phyloP scores from a whole-genome alignment of 2,797 vertebrate genomes.

The Passerculus sandwichensis region DNA sequence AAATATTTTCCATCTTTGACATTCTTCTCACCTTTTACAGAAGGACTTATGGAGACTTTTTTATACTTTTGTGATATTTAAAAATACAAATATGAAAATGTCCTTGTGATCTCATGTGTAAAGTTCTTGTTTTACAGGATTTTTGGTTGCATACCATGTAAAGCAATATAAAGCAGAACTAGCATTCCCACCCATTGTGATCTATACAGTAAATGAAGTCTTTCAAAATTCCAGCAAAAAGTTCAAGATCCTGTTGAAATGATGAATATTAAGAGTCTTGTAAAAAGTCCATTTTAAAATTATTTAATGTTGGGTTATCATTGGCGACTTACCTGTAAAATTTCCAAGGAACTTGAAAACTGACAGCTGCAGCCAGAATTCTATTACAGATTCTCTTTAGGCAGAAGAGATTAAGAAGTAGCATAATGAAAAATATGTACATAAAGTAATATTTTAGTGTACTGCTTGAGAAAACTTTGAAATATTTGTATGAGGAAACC shows the following conservation, averaged over 20 bases:
- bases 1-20: background rate
- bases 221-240: background rate
- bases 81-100: background rate
- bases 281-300: slow-evolving; percentile 1
- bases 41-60: background rate
- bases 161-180: background rate
- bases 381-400: background rate
- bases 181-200: background rate
- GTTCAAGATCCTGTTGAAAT: background rate
- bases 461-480: slow-evolving; percentile 21
- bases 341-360: slow-evolving; percentile 14
- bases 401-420: background rate
- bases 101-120: background rate
- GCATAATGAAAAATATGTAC: background rate
- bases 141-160: background rate
- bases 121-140: background rate
- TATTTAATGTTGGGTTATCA: slow-evolving; percentile 5
- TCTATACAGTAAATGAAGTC: background rate
- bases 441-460: slow-evolving; percentile 18
- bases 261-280: background rate
- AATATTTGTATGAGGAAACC: background rate
- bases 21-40: background rate
- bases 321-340: slow-evolving; percentile 8
- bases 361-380: background rate
- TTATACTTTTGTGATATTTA: background rate